Evolutionary conservation across 2,888 invertebrate genomes (phyloP), one percentile per base, ranked within the genome.

Genomic region (Neocrepidodera transversa): DNA sequence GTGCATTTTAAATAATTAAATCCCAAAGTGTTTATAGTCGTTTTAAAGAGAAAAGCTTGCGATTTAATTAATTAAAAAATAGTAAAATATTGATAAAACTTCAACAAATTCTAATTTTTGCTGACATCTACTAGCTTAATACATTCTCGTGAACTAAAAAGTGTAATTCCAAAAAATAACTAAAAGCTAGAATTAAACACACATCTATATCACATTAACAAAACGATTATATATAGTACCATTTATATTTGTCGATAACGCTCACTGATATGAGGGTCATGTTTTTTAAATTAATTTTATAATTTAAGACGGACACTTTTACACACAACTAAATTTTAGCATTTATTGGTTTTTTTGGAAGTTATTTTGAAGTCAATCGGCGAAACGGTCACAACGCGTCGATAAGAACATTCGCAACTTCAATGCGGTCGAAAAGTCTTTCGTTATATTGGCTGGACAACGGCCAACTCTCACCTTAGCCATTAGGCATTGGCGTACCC

Each of bases 181-280:
- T 52, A 53, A 30, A 53, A 53, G 45, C 53, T 11, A 26, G 13
- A 56, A 20, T 35, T 42, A 48, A 48, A 38, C n/a, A 43, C 32
- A 43, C 53, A 53, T 42, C 50, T 47, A 54, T 17, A 51, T 16
- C 35, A 54, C 32, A 38, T 14, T 32, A 55, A 55, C 56, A 63
- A 62, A 62, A 63, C 55, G 48, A 49, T 51, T 57, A 61, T 42
- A 64, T 57, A 61, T 42, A 64, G 66, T 74, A 74, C 74, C 74
- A 73, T 73, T 73, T 73, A 53, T 71, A 67, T 62, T 68, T 70
- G 66, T 72, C 71, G 67, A 74, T 67, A 51, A 73, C 73, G 68
- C 70, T 74, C 66, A 74, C 68, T 58, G 66, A 67, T 52, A 74
- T 68, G 36, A 74, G 65, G 49, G 72, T 74, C 74, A 74, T 74